These are phyloP conservation scores for Pterophyllum scalare DNA, from an alignment of 2,113 vertebrate species.

Conservation along the genomic window DNA sequence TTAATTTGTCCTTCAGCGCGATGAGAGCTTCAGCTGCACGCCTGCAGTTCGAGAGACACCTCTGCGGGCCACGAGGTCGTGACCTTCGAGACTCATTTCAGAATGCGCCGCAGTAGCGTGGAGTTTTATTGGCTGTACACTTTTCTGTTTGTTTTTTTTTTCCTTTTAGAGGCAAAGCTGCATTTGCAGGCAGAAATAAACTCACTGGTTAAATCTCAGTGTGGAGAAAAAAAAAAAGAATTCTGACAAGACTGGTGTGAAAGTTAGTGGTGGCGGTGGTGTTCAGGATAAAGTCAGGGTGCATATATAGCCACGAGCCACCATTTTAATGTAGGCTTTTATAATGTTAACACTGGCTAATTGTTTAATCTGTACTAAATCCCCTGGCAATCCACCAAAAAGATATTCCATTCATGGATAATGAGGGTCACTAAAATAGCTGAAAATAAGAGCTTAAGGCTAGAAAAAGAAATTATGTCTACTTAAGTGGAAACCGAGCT, in stretches of 20 bases:
- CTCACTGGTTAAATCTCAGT: conserved; percentile 11
- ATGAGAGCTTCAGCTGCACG: not conserved
- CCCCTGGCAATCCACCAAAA: not conserved
- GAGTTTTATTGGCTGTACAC: not conserved
- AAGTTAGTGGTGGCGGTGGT: not conserved
- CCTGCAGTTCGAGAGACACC: not conserved
- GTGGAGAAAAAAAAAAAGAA: not conserved
- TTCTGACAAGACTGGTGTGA: not conserved
- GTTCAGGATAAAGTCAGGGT: not conserved
- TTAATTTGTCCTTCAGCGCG: not conserved
- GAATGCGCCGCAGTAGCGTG: not conserved
- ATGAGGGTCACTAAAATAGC: not conserved
- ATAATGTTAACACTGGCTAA: not conserved
- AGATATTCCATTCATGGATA: too few species aligned
- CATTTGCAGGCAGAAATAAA: conserved; percentile 7
- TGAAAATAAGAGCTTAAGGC: not conserved
- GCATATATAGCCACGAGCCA: not conserved
- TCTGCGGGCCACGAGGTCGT: not conserved
- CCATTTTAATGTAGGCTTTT: not conserved
- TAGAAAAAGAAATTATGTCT: not conserved
- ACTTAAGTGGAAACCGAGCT: not conserved
- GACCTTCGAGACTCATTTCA: not conserved
- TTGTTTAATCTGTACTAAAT: not conserved
- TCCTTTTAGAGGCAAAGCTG: conserved; percentile 14
- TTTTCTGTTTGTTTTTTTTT: not conserved